Base-by-base conservation (phyloP, 2,797 vertebrate species). In the Sarcophilus harrisii region DNA sequence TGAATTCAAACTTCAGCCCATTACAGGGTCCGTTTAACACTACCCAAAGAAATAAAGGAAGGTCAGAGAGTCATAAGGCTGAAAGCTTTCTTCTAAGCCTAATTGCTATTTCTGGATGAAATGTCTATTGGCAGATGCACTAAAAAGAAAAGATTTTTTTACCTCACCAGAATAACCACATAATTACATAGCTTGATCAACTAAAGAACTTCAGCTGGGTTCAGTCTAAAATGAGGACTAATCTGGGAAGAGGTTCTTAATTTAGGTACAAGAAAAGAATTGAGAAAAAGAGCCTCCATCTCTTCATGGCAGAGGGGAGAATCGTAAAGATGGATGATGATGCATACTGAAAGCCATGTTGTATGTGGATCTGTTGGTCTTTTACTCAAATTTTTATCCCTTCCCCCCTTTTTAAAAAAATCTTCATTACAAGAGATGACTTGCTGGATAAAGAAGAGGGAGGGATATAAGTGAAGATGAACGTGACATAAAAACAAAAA, bases 211-310 rank as follows among this genome's bases (percentile, higher is more conserved):
- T 10, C 10, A 10, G 24, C 18, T 81, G 6, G 18, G 62, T n/a
- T 96, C 90, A 93, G 52, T 95, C 27, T 81, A 95, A 93, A 91
- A 93, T 62, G 32, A 94, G 5, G 16, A 38, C 16, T 32, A 92
- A 89, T 87, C 92, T 73, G 57, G 62, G 66, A 60, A 60, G 49
- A 95, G 90, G 91, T 59, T 13, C 38, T 73, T 24, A 73, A 18
- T 38, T 38, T 38, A 73, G 62, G 32, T 2, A 81, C 24, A 18
- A 81, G n/a, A 45, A 38, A 21, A 45, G 73, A 81, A 81, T 0
- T 81, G n/a, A 81, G 16, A 81, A 73, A 32, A 73, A 14, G 66
- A 73, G 38, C 18, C 66, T 73, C n/a, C 5, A 32, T 73, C 14
- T 73, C 66, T 73, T 73, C 66, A 73, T 18, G 66, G n/a, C 66